A percentile compares a stretch with the other conserved stretches of the same genome.
Conservation (phyloP, 2,113 vertebrate genomes). For the Heterocephalus glaber region DNA sequence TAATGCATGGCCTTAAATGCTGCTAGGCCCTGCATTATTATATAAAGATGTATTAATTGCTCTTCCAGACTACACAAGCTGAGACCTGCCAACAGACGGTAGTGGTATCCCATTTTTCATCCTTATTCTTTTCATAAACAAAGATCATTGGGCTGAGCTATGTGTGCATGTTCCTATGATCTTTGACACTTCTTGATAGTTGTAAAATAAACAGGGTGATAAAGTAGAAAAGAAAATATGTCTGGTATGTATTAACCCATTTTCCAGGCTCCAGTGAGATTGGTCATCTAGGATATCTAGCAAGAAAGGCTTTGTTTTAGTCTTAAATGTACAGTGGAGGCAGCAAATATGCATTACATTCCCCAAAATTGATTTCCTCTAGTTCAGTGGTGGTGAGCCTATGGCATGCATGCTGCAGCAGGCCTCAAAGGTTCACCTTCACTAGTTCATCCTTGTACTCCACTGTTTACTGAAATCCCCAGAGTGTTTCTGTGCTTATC, state of each 20-base stretch:
- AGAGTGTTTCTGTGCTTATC: background rate
- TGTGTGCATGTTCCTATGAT: background rate
- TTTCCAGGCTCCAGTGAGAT: background rate
- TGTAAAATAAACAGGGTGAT: constrained; percentile 27
- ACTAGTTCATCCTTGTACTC: background rate
- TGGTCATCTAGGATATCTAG: background rate
- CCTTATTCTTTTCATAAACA: constrained; percentile 19
- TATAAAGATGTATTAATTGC: background rate
- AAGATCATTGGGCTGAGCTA: background rate
- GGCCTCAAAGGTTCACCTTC: background rate
- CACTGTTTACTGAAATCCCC: background rate
- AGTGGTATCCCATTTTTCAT: constrained; percentile 56
- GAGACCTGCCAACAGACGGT: constrained; percentile 67
- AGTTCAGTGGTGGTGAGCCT: background rate
- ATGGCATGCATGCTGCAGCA: background rate
- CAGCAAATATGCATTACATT: background rate
- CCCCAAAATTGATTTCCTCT: background rate
- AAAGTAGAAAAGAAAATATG: background rate
- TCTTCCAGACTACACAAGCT: background rate
- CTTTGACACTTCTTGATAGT: background rate
- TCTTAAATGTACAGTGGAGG: background rate
- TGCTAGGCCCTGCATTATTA: background rate
- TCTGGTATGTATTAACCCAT: background rate
- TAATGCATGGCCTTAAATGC: background rate
- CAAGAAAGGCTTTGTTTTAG: background rate